phyloP scores from a whole-genome alignment of 2,113 vertebrate genomes.

The Colinus virginianus region DNA sequence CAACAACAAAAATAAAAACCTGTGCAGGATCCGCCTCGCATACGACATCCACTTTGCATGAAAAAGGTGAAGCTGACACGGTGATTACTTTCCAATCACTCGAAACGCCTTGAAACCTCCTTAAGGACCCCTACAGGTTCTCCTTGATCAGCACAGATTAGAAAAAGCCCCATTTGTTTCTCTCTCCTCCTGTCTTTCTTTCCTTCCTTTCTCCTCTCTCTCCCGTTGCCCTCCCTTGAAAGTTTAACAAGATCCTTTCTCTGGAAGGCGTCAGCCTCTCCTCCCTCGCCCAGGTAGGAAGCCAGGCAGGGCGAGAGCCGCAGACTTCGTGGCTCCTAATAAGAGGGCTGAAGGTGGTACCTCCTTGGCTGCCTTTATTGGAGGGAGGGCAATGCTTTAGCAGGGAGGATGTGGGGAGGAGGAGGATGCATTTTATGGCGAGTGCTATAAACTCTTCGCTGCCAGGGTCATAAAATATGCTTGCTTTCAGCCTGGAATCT shows the following conservation, averaged over 20 bases:
- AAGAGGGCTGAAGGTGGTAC: constrained; percentile 26
- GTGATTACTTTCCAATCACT: constrained; percentile 88
- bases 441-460: constrained; percentile 54
- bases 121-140: constrained; percentile 71
- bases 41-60: constrained; percentile 91
- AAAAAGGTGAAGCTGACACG: constrained; percentile 93
- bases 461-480: constrained; percentile 55
- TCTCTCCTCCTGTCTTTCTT: constrained; percentile 20
- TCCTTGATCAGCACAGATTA: constrained; percentile 75
- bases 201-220: constrained; percentile 6
- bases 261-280: neutral
- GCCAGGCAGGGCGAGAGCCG: neutral
- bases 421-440: constrained; percentile 68
- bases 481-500: constrained; percentile 30
- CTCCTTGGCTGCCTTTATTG: constrained; percentile 14
- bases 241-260: constrained; percentile 36
- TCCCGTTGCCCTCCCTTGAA: constrained; percentile 33
- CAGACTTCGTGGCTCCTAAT: constrained; percentile 16
- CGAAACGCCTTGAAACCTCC: constrained; percentile 84
- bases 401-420: constrained; percentile 53
- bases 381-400: neutral
- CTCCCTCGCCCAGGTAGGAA: constrained; percentile 57
- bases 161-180: constrained; percentile 65
- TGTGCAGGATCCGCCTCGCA: constrained; percentile 89
- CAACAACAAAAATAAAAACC: constrained; percentile 52